phyloP scores from a whole-genome alignment of 2,797 vertebrate genomes.

The Acrocephalus scirpaceus region DNA sequence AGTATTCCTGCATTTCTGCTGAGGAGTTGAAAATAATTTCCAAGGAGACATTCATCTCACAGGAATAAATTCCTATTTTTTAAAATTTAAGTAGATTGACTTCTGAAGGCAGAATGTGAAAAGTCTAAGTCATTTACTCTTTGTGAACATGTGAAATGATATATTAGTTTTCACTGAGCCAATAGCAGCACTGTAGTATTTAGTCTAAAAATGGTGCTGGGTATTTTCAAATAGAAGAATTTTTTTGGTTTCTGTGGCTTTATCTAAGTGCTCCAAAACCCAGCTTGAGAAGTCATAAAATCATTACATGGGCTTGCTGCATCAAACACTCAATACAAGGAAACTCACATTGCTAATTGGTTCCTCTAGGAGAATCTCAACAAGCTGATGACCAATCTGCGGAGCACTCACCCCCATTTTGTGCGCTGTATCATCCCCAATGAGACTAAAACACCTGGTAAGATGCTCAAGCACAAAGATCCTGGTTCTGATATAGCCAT shows the following conservation, averaged over 20 bases:
- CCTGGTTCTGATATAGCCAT: background rate
- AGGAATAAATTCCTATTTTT: background rate
- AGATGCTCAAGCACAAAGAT: background rate
- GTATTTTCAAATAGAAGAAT: background rate
- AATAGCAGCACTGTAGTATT: background rate
- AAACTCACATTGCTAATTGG: background rate
- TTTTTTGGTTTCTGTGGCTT: background rate
- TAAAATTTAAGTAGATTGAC: background rate
- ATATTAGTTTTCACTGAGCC: background rate
- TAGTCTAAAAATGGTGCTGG: background rate
- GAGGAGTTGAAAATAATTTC: background rate
- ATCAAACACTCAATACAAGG: background rate
- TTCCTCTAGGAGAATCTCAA: constrained; percentile 31
- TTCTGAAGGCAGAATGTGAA: background rate
- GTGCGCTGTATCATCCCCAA: constrained; percentile 89
- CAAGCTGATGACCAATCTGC: constrained; percentile 84
- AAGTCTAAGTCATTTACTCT: background rate
- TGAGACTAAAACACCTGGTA: constrained; percentile 88
- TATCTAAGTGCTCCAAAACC: background rate
- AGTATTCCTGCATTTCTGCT: background rate
- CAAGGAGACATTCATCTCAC: background rate
- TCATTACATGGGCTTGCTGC: background rate
- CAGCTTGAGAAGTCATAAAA: background rate
- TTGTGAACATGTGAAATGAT: background rate
- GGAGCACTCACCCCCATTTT: constrained; percentile 83